Base-by-base conservation (phyloP, 2,888 invertebrate species). In the Helobdella robusta region DNA sequence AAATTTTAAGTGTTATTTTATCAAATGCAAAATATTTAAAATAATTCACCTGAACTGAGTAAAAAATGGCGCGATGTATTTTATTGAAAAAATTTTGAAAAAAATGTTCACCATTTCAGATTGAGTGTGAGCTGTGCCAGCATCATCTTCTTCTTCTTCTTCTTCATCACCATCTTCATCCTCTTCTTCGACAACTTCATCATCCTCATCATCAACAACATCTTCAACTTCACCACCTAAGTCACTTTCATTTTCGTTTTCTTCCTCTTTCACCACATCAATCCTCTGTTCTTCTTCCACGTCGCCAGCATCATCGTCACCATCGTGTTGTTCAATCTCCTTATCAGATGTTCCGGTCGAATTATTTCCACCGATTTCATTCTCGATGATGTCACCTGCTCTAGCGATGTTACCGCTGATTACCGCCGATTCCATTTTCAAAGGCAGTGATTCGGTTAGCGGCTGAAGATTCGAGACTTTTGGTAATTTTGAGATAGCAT, bases 141-240 rank as follows among this genome's bases (percentile, higher is more conserved):
- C 25, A 18, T 23, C n/a, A 23, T 48, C 48, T 6, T 6, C n/a
- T 25, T 5, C 48, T 15, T 48, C 48, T 25, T 48, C 48, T 28
- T 30, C 56, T 30, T 52, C 52, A 23, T 56, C 56, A 56, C 32
- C 56, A 11, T 32, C 56, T 6, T 56, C 56, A 28, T 56, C 56
- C 6, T 56, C 56, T 1, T 56, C 56, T n/a, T 56, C 56, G 56
- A 30, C 32, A 25, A 11, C 25, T 6, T 56, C 20, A 56, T 30
- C 56, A n/a, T 56, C 56, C 8, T 30, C 32, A n/a, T 30, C 52
- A 18, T 23, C 52, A 23, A n/a, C 56, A 20, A 30, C 8, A 30
- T 56, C 28, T 30, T 15, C 44, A 40, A 40, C 44, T 40, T 40
- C 44, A 40, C n/a, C 11, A 40, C n/a, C 11, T n/a, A 15, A 15